A percentile compares a stretch with the other conserved stretches of the same genome.
Evolutionary conservation across 2,113 vertebrate genomes (phyloP).

Genomic region (Donacobius atricapilla): DNA sequence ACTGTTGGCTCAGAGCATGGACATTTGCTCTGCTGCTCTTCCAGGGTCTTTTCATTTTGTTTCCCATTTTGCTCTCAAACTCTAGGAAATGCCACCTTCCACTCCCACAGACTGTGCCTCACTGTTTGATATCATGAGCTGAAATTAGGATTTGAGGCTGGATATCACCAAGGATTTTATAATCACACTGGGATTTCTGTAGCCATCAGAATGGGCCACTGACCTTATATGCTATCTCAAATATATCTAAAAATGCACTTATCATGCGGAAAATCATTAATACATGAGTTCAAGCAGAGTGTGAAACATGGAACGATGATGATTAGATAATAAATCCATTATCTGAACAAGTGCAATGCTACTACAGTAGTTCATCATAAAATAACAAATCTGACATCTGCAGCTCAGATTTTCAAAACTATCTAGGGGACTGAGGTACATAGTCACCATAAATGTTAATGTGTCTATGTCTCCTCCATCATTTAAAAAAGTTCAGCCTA

Average conservation of each 20-base stretch:
- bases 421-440: not conserved
- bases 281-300: not conserved
- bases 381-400: not conserved
- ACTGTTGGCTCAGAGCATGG: not conserved
- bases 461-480: not conserved
- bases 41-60: not conserved
- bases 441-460: not conserved
- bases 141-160: not conserved
- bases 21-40: not conserved
- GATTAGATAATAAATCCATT: slow-evolving; percentile 32
- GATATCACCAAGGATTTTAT: not conserved
- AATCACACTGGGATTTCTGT: not conserved
- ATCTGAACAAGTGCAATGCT: not conserved
- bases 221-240: not conserved
- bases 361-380: not conserved
- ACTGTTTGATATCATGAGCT: not conserved
- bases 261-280: not conserved
- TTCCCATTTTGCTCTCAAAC: not conserved
- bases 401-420: slow-evolving; percentile 1
- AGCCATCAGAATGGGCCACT: not conserved
- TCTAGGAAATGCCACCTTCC: not conserved
- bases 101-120: not conserved
- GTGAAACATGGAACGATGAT: not conserved
- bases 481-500: not conserved
- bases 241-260: not conserved